Base-by-base conservation (phyloP, 1,140 invertebrate genomes). In the Battus philenor region DNA sequence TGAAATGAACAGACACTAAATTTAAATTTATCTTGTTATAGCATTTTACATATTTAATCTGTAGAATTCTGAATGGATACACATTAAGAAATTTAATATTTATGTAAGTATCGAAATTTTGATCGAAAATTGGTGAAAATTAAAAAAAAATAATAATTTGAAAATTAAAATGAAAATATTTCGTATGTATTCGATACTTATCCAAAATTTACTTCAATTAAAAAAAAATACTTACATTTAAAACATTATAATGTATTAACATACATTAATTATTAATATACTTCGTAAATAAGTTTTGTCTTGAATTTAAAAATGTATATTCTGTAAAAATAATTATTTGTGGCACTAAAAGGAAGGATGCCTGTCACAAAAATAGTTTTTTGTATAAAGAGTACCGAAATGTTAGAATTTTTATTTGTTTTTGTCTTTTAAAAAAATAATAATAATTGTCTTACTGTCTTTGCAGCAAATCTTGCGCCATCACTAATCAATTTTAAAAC, bases 161-260 rank as follows among this genome's bases (percentile, higher is more conserved):
- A 9, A 13, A 13, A 7, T 26, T 26, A 39, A 26, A 10, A 26
- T n/a, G n/a, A n/a, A n/a, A n/a, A n/a, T n/a, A n/a, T n/a, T 26
- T 15, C 36, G 36, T 27, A 16, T 39, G 22, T 39, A 27, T 39
- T 39, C 22, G 36, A 4, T 29, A 29, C 26, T 29, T 29, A 9
- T 29, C 8, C 4, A 9, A 3, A 1, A 29, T 1, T 4, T n/a
- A 29, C 10, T 1, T n/a, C 8, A 27, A 29, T 29, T n/a, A 29
- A 29, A 1, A 29, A 29, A 29, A 29, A 29, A 29, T 29, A n/a
- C 10, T 29, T 9, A n/a, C 18, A 3, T 20, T 20, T 20, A 20
- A 20, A 20, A 20, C 18, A 20, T 20, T 20, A n/a, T n/a, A n/a
- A n/a, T n/a, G n/a, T n/a, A n/a, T n/a, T n/a, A n/a, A n/a, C n/a